Percentiles rank a stretch among this genome's conserved stretches.
Conservation (phyloP, 30 jellyfish, hydroid and myxozoan species). For the Aurelia coerulea region DNA sequence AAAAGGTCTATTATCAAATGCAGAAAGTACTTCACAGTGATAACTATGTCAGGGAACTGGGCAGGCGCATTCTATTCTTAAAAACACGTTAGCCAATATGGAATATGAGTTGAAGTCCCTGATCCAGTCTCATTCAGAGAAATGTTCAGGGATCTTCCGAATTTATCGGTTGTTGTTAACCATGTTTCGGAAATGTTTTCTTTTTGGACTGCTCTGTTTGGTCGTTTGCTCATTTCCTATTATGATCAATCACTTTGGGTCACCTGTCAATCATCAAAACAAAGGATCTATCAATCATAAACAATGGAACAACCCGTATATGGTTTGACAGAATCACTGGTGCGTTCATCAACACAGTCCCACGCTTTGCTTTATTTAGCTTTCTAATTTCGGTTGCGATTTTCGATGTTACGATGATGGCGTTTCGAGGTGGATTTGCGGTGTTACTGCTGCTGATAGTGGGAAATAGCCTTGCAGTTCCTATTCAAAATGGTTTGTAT, state of each 20-base stretch:
- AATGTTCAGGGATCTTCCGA: too few species aligned
- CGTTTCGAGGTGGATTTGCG: neutral
- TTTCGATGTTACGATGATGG: neutral
- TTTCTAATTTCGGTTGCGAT: neutral
- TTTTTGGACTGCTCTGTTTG: constrained; percentile 5
- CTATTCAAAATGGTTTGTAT: constrained; percentile 10
- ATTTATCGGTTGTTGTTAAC: too few species aligned
- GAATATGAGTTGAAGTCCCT: too few species aligned
- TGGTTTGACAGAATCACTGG: constrained; percentile 48
- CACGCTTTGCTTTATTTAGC: neutral
- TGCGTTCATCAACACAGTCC: constrained; percentile 21
- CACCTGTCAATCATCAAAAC: constrained; percentile 57
- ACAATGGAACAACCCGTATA: constrained; percentile 57
- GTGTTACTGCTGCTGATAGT: neutral
- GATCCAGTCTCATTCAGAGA: too few species aligned
- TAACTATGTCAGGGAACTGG: too few species aligned
- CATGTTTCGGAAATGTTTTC: too few species aligned
- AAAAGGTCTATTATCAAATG: too few species aligned
- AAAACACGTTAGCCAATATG: too few species aligned
- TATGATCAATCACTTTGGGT: constrained; percentile 50
- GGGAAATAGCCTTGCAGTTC: neutral
- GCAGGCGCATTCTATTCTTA: too few species aligned
- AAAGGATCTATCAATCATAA: neutral
- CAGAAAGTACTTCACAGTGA: too few species aligned
- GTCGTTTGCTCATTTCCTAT: constrained; percentile 15